phyloP scores from a whole-genome alignment of 1,140 invertebrate genomes.

The Atta texana region DNA sequence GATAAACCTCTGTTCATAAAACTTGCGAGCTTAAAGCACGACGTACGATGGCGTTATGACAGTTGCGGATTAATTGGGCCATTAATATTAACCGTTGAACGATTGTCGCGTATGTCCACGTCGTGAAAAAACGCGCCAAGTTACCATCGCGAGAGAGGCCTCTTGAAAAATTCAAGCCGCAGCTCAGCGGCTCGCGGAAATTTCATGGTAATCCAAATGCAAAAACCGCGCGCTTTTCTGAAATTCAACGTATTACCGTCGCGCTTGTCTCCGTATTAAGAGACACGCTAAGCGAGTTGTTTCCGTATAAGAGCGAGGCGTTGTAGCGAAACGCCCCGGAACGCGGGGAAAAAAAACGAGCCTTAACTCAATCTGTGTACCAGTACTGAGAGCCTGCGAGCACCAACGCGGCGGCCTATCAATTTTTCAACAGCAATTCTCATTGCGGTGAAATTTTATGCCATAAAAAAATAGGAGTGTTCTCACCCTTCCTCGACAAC shows the following conservation, averaged over 20 bases:
- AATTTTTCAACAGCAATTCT: constrained; percentile 81
- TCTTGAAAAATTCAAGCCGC: constrained; percentile 55
- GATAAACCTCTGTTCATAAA: constrained; percentile 37
- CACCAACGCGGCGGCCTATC: constrained; percentile 69
- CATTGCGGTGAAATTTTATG: constrained; percentile 78
- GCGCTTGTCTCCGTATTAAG: constrained; percentile 70
- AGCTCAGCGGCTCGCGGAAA: constrained; percentile 27
- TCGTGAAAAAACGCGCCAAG: constrained; percentile 59
- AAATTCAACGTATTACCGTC: constrained; percentile 63
- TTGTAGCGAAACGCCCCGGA: constrained; percentile 69
- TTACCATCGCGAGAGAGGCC: constrained; percentile 45
- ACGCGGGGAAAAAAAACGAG: constrained; percentile 64
- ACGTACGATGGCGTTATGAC: constrained; percentile 21
- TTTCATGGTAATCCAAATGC: constrained; percentile 64
- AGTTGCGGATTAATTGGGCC: constrained; percentile 52
- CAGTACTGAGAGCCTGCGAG: constrained; percentile 54
- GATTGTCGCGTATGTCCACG: constrained; percentile 49
- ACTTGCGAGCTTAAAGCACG: constrained; percentile 35
- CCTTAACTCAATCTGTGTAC: constrained; percentile 76
- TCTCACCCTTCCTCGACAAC: constrained; percentile 44
- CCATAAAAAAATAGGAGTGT: constrained; percentile 76
- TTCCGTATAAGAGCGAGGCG: constrained; percentile 71
- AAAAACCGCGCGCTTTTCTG: constrained; percentile 68
- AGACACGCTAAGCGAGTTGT: constrained; percentile 74
- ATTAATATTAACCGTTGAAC: constrained; percentile 63